phyloP scores from a whole-genome alignment of 2,888 invertebrate genomes.

The Habroteleia sp. region DNA sequence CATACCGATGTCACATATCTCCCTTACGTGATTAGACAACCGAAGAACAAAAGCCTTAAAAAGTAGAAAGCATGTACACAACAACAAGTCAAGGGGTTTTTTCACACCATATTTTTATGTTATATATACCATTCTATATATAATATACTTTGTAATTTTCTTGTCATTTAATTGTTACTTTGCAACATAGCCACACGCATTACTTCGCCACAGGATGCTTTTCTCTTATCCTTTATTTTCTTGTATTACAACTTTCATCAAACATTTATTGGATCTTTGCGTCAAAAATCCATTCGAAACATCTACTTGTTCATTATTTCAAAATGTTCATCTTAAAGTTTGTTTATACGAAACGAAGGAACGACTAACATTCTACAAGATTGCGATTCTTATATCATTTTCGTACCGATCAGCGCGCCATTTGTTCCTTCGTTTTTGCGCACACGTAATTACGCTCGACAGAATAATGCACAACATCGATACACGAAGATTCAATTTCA shows the following conservation, averaged over 20 bases:
- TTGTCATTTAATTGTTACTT: slow-evolving; percentile 54
- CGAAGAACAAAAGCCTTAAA: slow-evolving; percentile 56
- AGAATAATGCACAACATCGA: slow-evolving; percentile 58
- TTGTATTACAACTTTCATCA: slow-evolving; percentile 50
- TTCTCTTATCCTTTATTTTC: slow-evolving; percentile 3
- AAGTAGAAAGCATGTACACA: slow-evolving; percentile 69
- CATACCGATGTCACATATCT: slow-evolving; percentile 53
- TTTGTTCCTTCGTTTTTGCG: slow-evolving; percentile 27
- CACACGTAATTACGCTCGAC: slow-evolving; percentile 33
- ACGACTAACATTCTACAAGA: slow-evolving; percentile 28
- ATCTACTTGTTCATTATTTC: slow-evolving; percentile 27
- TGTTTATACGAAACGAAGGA: slow-evolving; percentile 39
- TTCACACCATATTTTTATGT: slow-evolving; percentile 65
- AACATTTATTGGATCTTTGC: slow-evolving; percentile 45
- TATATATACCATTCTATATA: slow-evolving; percentile 55
- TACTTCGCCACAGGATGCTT: slow-evolving; percentile 31
- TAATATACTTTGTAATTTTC: slow-evolving; percentile 52
- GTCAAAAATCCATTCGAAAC: slow-evolving; percentile 40
- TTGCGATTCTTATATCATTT: slow-evolving; percentile 32
- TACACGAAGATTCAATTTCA: slow-evolving; percentile 55
- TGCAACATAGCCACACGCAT: slow-evolving; percentile 56
- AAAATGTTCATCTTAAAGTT: slow-evolving; percentile 7
- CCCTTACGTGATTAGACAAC: slow-evolving; percentile 57
- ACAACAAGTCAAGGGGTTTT: slow-evolving; percentile 66
- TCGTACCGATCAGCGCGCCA: slow-evolving; percentile 29